These are phyloP conservation scores for Corythornis leucogaster DNA, from an alignment of 2,797 vertebrate genomes.

Conservation along the genomic window DNA sequence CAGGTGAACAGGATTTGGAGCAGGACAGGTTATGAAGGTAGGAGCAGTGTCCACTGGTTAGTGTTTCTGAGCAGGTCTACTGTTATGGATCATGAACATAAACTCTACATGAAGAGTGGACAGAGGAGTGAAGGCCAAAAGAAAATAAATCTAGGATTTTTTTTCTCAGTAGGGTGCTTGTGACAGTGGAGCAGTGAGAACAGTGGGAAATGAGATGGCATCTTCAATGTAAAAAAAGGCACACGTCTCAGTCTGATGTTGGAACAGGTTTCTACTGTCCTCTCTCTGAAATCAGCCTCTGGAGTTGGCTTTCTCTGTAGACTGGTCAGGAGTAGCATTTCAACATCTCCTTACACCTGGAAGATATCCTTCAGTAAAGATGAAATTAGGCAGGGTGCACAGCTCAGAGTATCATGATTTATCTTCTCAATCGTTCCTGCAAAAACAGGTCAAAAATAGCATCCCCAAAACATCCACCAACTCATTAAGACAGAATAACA, in stretches of 20 bases:
- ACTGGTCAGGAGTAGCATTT: neutral
- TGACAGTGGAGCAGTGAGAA: neutral
- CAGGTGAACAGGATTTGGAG: neutral
- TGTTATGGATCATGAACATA: neutral
- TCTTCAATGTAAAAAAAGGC: neutral
- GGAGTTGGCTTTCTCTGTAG: neutral
- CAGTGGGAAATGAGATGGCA: neutral
- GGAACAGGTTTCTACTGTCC: neutral
- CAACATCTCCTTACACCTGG: neutral
- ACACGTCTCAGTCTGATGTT: neutral
- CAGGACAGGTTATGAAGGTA: neutral
- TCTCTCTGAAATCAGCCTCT: neutral
- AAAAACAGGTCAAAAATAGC: neutral
- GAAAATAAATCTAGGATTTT: neutral
- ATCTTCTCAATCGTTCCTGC: neutral
- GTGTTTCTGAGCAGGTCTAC: neutral
- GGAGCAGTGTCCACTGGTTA: neutral
- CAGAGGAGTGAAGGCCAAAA: neutral
- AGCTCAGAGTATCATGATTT: neutral
- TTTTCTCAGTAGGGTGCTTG: neutral
- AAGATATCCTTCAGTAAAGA: neutral
- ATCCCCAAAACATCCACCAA: neutral
- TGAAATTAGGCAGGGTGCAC: neutral
- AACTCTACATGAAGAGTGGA: neutral
- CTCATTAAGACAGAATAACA: neutral